Base-by-base conservation (phyloP, 2,113 vertebrate genomes). In the Rhineura floridana region DNA sequence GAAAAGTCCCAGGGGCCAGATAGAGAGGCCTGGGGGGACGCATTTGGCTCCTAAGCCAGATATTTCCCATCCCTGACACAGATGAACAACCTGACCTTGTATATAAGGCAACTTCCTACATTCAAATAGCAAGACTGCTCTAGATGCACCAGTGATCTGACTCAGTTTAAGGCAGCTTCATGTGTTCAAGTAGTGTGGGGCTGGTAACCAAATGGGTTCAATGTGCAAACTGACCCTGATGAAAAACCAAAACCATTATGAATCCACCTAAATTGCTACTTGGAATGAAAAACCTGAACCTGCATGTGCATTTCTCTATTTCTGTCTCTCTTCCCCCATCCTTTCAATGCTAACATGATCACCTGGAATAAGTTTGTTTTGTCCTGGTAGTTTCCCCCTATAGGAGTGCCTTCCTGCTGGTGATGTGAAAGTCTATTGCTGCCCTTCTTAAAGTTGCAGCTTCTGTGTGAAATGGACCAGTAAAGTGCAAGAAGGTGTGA, bases 401-500 rank as follows among this genome's bases (percentile, higher is more conserved):
- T 48, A 48, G 5, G 11, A 78, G 78, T 78, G 55, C 19, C 6
- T 86, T 86, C 42, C 36, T 46, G 30, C 80, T 83, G 48, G 46
- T n/a, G 13, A 12, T 50, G 46, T 7, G n/a, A 82, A 88, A 83
- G 80, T 76, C 87, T 83, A 88, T 88, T 88, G 83, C 55, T 23
- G 13, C 59, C 75, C n/a, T 63, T 52, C 70, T 83, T 83, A 83
- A 59, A 88, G 80, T 67, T 39, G 42, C 87, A 52, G 87, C 55
- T 70, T 88, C 80, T 76, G 87, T 76, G 87, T 50, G 80, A 83
- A 88, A 52, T 76, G 36, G 87, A 52, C 87, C 87, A 83, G 33
- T 88, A 65, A 83, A 83, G 44, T 76, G 80, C 83, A 65, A 62
- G 81, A 77, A 80, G 87, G 80, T 88, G 87, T 88, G 87, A 88